Percentiles rank a stretch among this genome's conserved stretches.
Conservation (phyloP, 2,888 invertebrate species). For the Ophion slaviceki region DNA sequence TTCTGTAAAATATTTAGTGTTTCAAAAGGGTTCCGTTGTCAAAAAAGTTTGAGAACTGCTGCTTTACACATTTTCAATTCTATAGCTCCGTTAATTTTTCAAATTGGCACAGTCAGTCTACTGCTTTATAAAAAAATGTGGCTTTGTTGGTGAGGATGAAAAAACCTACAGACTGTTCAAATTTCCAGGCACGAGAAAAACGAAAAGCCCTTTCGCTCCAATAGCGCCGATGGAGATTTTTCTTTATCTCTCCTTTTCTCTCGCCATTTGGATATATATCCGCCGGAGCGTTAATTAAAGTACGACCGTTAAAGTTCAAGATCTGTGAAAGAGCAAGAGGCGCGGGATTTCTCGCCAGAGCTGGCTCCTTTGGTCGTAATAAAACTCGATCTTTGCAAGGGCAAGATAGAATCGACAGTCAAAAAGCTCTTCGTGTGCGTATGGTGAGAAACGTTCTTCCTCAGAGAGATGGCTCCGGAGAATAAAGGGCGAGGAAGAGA, state of each 20-base stretch:
- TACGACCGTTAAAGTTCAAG: slow-evolving; percentile 79
- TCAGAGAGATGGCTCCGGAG: slow-evolving; percentile 40
- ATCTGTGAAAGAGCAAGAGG: slow-evolving; percentile 70
- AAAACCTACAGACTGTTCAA: not conserved
- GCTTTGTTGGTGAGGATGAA: not conserved
- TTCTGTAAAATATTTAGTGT: too few relatives aligned
- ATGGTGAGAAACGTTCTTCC: slow-evolving; percentile 55
- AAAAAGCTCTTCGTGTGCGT: slow-evolving; percentile 63
- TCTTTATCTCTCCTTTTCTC: slow-evolving; percentile 14
- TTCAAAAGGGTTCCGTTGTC: too few relatives aligned
- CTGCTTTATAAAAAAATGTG: not conserved
- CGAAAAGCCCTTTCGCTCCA: slow-evolving; percentile 18
- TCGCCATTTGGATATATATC: slow-evolving; percentile 46
- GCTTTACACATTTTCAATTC: not conserved
- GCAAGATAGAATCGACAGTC: slow-evolving; percentile 65
- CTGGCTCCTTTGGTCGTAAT: slow-evolving; percentile 62
- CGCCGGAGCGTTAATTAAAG: slow-evolving; percentile 78
- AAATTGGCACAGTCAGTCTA: not conserved
- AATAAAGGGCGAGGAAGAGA: slow-evolving; percentile 52
- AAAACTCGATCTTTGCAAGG: slow-evolving; percentile 70
- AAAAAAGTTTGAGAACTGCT: too few relatives aligned
- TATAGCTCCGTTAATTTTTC: not conserved
- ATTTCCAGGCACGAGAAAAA: slow-evolving; percentile 25
- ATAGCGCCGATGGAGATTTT: slow-evolving; percentile 25
- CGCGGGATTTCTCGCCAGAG: slow-evolving; percentile 38